phyloP scores from a whole-genome alignment of 2,888 invertebrate genomes.

The Orthonychiurus folsomi region DNA sequence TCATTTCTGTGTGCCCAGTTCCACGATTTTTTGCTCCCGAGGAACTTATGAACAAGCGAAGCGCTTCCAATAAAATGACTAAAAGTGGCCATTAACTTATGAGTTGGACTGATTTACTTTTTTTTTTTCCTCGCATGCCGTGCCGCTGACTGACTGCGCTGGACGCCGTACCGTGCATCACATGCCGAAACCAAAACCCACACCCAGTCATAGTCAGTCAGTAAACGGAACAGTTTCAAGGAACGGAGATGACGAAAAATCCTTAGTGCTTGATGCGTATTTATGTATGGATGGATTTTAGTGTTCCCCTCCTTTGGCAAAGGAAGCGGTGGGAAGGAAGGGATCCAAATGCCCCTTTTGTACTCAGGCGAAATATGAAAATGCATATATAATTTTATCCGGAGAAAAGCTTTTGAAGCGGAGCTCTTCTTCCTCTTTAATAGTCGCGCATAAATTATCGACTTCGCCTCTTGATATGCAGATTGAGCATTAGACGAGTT shows the following conservation, averaged over 20 bases:
- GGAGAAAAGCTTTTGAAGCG: too few species aligned
- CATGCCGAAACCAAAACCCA: too few species aligned
- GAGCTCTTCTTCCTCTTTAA: constrained; percentile 26
- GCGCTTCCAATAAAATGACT: constrained; percentile 40
- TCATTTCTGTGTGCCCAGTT: constrained; percentile 27
- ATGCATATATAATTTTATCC: too few species aligned
- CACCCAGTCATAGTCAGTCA: too few species aligned
- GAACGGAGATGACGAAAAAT: background rate
- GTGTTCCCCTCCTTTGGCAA: background rate
- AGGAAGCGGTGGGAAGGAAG: background rate
- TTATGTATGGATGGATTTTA: too few species aligned
- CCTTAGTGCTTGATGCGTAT: background rate
- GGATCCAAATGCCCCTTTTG: too few species aligned
- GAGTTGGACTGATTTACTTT: constrained; percentile 34
- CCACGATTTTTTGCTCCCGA: background rate
- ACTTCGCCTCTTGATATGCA: constrained; percentile 39
- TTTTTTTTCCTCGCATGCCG: constrained; percentile 20
- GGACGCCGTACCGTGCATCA: too few species aligned
- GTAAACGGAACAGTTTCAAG: too few species aligned
- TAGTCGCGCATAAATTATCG: constrained; percentile 40
- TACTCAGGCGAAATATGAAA: too few species aligned
- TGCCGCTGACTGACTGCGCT: constrained; percentile 12
- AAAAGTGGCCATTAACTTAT: constrained; percentile 40
- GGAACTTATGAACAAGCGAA: constrained; percentile 40
- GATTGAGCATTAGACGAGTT: constrained; percentile 31